phyloP scores from a whole-genome alignment of 1,140 invertebrate species.

The Saxidomus purpurata region DNA sequence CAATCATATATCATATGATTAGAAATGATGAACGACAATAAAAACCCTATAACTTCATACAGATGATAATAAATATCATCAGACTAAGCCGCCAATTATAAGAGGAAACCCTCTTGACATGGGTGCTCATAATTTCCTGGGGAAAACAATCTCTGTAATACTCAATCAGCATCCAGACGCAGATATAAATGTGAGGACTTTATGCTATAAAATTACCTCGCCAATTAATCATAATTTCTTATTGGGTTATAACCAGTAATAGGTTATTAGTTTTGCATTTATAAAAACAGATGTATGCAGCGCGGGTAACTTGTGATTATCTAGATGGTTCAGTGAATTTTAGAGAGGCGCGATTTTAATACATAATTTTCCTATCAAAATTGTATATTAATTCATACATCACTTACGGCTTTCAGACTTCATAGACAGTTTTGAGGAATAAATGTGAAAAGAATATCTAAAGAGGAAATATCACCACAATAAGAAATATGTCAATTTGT shows the following conservation, averaged over 20 bases:
- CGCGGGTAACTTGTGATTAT: too few species aligned
- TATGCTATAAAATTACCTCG: background rate
- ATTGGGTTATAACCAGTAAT: background rate
- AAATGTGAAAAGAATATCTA: too few species aligned
- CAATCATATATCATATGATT: slow-evolving; percentile 66
- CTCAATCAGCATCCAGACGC: background rate
- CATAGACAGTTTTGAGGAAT: too few species aligned
- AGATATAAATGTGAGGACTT: background rate
- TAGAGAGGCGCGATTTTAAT: too few species aligned
- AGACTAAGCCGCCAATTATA: slow-evolving; percentile 64
- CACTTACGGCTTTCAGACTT: too few species aligned
- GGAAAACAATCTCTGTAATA: slow-evolving; percentile 15
- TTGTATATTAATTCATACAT: too few species aligned
- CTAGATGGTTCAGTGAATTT: too few species aligned
- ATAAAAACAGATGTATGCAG: background rate
- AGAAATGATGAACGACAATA: slow-evolving; percentile 55
- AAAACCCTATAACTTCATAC: slow-evolving; percentile 62
- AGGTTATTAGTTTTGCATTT: background rate
- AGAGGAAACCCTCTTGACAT: slow-evolving; percentile 40
- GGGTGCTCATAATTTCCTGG: slow-evolving; percentile 30
- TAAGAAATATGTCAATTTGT: too few species aligned
- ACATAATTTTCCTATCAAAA: too few species aligned
- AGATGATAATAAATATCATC: slow-evolving; percentile 61
- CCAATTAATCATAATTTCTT: slow-evolving; percentile 56
- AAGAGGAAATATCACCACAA: too few species aligned